Evolutionary conservation across 2,113 vertebrate genomes (phyloP).

Genomic region (Mystacornis crossleyi): DNA sequence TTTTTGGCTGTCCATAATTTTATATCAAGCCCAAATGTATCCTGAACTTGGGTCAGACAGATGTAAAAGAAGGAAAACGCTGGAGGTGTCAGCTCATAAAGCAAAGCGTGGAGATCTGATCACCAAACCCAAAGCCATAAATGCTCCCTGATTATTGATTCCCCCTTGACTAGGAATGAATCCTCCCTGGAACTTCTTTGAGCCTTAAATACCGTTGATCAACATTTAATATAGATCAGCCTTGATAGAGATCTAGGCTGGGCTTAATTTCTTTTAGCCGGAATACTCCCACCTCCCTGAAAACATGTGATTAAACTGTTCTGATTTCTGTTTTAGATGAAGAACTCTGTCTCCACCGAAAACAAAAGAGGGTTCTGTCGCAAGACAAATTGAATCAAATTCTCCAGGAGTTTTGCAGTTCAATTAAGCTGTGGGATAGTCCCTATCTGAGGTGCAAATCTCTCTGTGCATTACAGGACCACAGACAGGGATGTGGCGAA

Average conservation of each 20-base stretch:
- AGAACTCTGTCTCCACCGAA: slow-evolving; percentile 38
- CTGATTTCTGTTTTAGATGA: slow-evolving; percentile 56
- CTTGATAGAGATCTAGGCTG: neutral
- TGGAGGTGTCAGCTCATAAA: neutral
- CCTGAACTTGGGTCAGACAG: neutral
- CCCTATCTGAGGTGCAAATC: slow-evolving; percentile 68
- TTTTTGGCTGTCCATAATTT: neutral
- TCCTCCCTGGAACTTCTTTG: neutral
- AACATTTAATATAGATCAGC: neutral
- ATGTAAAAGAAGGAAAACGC: neutral
- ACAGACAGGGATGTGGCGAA: slow-evolving; percentile 71
- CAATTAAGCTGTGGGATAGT: slow-evolving; percentile 56
- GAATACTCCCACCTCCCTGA: slow-evolving; percentile 6
- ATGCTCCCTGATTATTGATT: neutral
- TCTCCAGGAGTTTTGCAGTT: slow-evolving; percentile 33
- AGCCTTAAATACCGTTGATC: neutral
- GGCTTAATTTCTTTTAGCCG: neutral
- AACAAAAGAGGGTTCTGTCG: slow-evolving; percentile 44
- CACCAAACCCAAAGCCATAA: neutral
- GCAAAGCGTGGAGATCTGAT: neutral
- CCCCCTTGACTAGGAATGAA: neutral
- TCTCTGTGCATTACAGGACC: slow-evolving; percentile 53
- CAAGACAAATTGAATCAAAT: slow-evolving; percentile 66
- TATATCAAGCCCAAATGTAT: neutral
- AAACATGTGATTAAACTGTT: slow-evolving; percentile 52